These are phyloP conservation scores for Drosophila meridiana DNA, from an alignment of 2,888 invertebrate species.

Conservation along the genomic window DNA sequence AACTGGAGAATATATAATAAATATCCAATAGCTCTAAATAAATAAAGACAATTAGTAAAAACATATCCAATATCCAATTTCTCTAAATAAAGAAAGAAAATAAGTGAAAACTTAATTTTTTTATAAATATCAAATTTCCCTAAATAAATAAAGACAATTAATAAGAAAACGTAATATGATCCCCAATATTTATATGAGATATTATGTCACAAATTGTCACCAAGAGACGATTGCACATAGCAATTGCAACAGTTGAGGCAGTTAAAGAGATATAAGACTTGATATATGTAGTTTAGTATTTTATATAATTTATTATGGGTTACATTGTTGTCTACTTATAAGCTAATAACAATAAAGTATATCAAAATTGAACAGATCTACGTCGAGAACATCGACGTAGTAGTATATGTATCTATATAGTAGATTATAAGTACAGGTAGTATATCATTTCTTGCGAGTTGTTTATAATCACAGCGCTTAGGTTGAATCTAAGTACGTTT, in stretches of 20 bases:
- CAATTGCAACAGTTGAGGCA: not conserved
- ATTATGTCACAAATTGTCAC: too few species aligned
- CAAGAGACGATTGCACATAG: not conserved
- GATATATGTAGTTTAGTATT: constrained; percentile 5
- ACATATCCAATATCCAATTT: too few species aligned
- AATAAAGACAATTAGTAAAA: too few species aligned
- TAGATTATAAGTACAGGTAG: constrained; percentile 48
- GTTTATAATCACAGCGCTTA: constrained; percentile 70
- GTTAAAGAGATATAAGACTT: not conserved
- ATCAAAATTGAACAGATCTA: not conserved
- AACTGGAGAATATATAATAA: too few species aligned
- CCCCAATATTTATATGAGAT: too few species aligned
- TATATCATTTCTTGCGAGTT: constrained; percentile 42
- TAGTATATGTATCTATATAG: not conserved
- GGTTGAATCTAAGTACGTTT: constrained; percentile 54
- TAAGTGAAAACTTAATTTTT: too few species aligned
- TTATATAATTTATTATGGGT: constrained; percentile 63
- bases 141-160: too few species aligned
- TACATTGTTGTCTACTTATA: constrained; percentile 62
- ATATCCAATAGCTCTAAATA: too few species aligned
- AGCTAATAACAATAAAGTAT: constrained; percentile 55
- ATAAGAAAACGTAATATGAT: too few species aligned
- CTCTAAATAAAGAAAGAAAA: too few species aligned
- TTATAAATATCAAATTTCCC: too few species aligned
- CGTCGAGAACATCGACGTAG: constrained; percentile 4